Base-by-base conservation (phyloP, 2,888 invertebrate species). In the Abscondita cerata region DNA sequence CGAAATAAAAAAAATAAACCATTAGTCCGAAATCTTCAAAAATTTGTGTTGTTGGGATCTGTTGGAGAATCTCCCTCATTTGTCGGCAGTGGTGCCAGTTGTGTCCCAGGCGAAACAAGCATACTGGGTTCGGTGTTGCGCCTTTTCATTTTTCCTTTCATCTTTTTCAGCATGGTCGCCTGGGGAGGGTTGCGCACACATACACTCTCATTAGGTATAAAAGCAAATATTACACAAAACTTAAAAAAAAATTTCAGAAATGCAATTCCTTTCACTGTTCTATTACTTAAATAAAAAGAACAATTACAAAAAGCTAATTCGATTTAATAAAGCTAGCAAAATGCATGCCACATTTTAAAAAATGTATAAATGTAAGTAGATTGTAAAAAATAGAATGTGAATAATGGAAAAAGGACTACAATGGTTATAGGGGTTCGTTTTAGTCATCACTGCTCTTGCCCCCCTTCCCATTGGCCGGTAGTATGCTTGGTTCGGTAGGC, bases 111-210 rank as follows among this genome's bases (percentile, higher is more conserved):
- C 56, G 84, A 83, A 59, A 83, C 81, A 75, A 83, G 78, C 90
- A 90, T 90, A 75, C 87, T 86, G 73, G 92, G 91, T 85, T 95
- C 94, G 74, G 95, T 95, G 85, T 96, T 95, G 80, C 96, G 91
- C 74, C 97, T 88, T 84, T 96, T 96, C 89, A 96, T 96, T 88
- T 98, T 98, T 79, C 89, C 89, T 85, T 93, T 93, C 83, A 91
- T 92, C 88, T 98, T 98, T 91, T 98, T 98, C 86, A 98, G 88
- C 98, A 98, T 98, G 84, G 98, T 98, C 82, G 98, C 98, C 98
- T 98, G 86, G 84, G 84, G 85, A 83, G 81, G 80, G 82, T 83
- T 70, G 68, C 68, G 67, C 57, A 60, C 63, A 63, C 57, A 64
- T 57, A 64, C 54, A 60, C 64, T 41, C 53, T 56, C 52, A 40